Evolutionary conservation across 2,888 invertebrate species (phyloP).

Genomic region (Druceiella hillmani): DNA sequence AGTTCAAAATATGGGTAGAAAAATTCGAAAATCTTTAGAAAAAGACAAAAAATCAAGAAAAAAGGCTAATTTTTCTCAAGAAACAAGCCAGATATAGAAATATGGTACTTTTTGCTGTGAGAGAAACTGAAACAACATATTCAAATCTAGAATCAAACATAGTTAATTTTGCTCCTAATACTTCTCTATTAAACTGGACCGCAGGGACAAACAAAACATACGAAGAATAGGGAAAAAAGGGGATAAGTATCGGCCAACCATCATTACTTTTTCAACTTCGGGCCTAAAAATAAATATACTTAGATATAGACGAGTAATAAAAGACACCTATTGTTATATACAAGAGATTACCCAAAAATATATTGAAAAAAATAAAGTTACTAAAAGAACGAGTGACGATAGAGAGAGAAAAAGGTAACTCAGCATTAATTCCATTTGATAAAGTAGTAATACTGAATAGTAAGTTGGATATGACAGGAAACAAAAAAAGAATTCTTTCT

Average conservation of each 20-base stretch:
- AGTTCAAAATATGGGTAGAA: too few species aligned
- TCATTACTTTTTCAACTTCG: slow-evolving; percentile 11
- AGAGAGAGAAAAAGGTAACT: slow-evolving; percentile 11
- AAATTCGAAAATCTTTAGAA: too few species aligned
- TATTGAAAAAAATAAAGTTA: slow-evolving; percentile 13
- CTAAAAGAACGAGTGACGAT: slow-evolving; percentile 9
- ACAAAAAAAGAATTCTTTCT: slow-evolving; percentile 6
- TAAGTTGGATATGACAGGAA: too few species aligned
- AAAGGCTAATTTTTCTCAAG: slow-evolving; percentile 9
- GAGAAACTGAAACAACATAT: slow-evolving; percentile 11
- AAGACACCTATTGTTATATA: slow-evolving; percentile 11
- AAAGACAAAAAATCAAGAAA: slow-evolving; percentile 15
- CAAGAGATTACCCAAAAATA: slow-evolving; percentile 12
- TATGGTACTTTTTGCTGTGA: slow-evolving; percentile 12
- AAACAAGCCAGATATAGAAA: slow-evolving; percentile 12
- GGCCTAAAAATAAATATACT: slow-evolving; percentile 13
- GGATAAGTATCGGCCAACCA: slow-evolving; percentile 10
- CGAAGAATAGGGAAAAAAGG: slow-evolving; percentile 9
- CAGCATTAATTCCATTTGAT: slow-evolving; percentile 10
- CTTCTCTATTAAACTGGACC: slow-evolving; percentile 4
- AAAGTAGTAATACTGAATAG: slow-evolving; percentile 11
- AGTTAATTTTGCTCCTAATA: slow-evolving; percentile 2
- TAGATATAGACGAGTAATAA: slow-evolving; percentile 10
- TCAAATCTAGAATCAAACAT: slow-evolving; percentile 9
- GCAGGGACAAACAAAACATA: slow-evolving; percentile 9